Evolutionary conservation across 2,797 vertebrate species (phyloP), one percentile per base, ranked within the genome.

Genomic region (Clarias laeviceps): DNA sequence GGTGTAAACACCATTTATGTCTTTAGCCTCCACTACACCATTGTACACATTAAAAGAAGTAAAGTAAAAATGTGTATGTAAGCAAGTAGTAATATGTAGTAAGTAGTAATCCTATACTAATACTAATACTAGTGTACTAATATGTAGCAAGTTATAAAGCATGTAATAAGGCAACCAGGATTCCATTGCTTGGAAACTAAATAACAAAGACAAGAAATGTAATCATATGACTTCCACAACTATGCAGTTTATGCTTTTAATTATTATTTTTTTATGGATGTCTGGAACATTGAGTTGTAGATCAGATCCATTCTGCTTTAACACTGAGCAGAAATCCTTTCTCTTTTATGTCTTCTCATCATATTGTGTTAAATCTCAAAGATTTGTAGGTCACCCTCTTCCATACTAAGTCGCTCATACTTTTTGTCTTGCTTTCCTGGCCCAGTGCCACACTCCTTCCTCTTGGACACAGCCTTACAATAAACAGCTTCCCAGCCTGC

Each of bases 361-460:
- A 20, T 73, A 82, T 83, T 82, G 79, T 77, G 82, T 70, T 29
- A 61, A 57, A 73, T 64, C 84, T 69, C 50, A 61, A 66, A 82
- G 76, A 64, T 88, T 87, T 85, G 74, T 86, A 80, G 84, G 70
- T 72, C 82, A 85, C 61, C 79, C 59, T 74, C 40, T 70, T 0
- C 50, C 76, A 56, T 54, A 56, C 20, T 54, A 54, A 66, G 84
- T 78, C 82, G 84, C 76, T 34, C 57, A 72, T n/a, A 80, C 80
- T 32, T n/a, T 89, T 88, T 77, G 89, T 90, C 86, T 88, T 88
- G 37, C 76, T 84, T 83, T 85, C 86, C 86, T 88, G 89, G 89
- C 90, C 80, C 61, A 72, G 87, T 88, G 88, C 88, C 88, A 82
- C 56, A 83, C 85, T 86, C 84, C 68, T 86, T 90, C 88, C 88